phyloP scores from a whole-genome alignment of 1,140 invertebrate species.

The Anastatus disparis region DNA sequence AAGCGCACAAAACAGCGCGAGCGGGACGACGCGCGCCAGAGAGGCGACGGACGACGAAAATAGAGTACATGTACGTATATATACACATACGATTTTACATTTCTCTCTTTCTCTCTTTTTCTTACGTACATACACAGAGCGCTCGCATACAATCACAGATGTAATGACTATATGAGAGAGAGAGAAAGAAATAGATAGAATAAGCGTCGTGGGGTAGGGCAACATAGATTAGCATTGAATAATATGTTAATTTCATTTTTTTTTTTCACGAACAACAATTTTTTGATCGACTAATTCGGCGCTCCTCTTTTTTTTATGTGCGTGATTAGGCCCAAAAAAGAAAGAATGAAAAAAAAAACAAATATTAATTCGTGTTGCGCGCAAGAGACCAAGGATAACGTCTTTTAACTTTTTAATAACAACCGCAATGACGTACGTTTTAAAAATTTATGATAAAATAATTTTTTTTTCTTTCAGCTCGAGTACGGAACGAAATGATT shows the following conservation, averaged over 20 bases:
- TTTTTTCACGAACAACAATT: neutral
- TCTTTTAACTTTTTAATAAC: neutral
- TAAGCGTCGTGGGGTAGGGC: conserved; percentile 29
- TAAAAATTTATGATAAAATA: neutral
- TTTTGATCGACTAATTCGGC: neutral
- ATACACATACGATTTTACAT: neutral
- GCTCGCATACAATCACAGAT: neutral
- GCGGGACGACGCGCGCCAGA: neutral
- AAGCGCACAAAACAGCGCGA: conserved; percentile 10
- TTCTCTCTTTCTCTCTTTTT: neutral
- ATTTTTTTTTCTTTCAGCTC: no score
- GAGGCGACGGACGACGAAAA: conserved; percentile 29
- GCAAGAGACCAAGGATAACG: neutral
- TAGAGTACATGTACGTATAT: conserved; percentile 26
- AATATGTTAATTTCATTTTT: conserved; percentile 10
- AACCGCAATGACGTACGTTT: neutral
- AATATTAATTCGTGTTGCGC: no score
- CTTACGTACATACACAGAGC: neutral
- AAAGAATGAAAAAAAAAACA: neutral
- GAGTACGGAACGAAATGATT: no score
- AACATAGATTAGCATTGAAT: conserved; percentile 35
- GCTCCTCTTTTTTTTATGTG: neutral
- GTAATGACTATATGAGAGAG: conserved; percentile 2
- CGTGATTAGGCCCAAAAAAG: neutral
- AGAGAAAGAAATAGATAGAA: neutral